phyloP scores from a whole-genome alignment of 2,888 invertebrate genomes.

The Athetis lepigone region DNA sequence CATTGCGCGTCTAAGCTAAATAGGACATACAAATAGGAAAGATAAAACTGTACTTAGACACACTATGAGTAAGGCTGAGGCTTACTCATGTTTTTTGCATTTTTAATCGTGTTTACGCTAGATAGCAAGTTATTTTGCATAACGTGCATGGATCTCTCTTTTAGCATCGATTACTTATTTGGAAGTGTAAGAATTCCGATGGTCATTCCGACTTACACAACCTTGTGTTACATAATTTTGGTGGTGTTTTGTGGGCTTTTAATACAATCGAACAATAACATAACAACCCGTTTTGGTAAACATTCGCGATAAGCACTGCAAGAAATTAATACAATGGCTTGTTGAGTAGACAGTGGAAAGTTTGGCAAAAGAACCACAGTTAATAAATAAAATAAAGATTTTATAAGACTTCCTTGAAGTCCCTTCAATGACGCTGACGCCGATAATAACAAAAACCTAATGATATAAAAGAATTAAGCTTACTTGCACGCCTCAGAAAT shows the following conservation, averaged over 20 bases:
- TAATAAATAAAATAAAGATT: too few species aligned
- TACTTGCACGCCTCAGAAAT: slow-evolving; percentile 31
- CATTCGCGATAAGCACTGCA: not conserved
- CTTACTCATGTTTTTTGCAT: slow-evolving; percentile 46
- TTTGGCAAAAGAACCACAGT: too few species aligned
- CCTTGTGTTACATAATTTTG: slow-evolving; percentile 42
- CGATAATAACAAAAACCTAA: not conserved
- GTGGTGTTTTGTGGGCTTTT: slow-evolving; percentile 24
- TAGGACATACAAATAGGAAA: slow-evolving; percentile 58
- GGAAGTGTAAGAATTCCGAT: slow-evolving; percentile 43
- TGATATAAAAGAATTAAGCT: slow-evolving; percentile 1
- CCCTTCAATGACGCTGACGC: not conserved
- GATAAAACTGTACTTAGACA: slow-evolving; percentile 58
- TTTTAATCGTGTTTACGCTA: slow-evolving; percentile 42
- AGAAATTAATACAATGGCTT: not conserved
- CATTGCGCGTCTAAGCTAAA: slow-evolving; percentile 55
- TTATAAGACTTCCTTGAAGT: not conserved
- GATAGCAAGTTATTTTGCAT: slow-evolving; percentile 44
- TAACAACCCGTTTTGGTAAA: slow-evolving; percentile 22
- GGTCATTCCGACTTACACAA: slow-evolving; percentile 47
- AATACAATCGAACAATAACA: slow-evolving; percentile 44
- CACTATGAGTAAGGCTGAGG: slow-evolving; percentile 61
- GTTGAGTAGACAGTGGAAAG: too few species aligned
- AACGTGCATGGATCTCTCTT: slow-evolving; percentile 57
- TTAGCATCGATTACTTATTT: slow-evolving; percentile 48